Base-by-base conservation (phyloP, 2,797 vertebrate genomes). In the Argyrosomus regius region DNA sequence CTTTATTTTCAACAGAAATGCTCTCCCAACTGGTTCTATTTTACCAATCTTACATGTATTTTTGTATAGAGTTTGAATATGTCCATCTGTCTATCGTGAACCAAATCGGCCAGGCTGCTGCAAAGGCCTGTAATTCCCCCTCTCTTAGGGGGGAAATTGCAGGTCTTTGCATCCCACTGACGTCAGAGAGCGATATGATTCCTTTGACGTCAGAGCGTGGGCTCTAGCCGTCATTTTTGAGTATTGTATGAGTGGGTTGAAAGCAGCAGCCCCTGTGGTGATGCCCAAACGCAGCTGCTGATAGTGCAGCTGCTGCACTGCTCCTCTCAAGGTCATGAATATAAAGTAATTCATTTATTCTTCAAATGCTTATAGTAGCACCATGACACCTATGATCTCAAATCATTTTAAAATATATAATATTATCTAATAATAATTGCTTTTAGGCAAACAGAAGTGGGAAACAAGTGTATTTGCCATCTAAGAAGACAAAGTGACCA, bases 181-280 rank as follows among this genome's bases (percentile, higher is more conserved):
- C 88, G 91, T 93, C 90, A 87, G 74, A 87, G 69, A 78, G 61
- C 39, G 76, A 79, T 78, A 77, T 61, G 84, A 84, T 64, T 60
- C 78, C 61, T 82, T 87, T 92, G 89, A 93, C 88, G 91, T 94
- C 88, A 90, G 84, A 80, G 79, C 41, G 61, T 72, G 79, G 65
- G 87, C 88, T 84, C 86, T 63, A 80, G 81, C 78, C 72, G 64
- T 93, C 89, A 88, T 78, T 82, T 88, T 75, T 31, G 61, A 63
- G 84, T 35, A 73, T 83, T 74, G 76, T 88, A 41, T 80, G 85
- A 77, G 78, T 65, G 74, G 71, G 78, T 49, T 82, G 76, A 91
- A 82, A 89, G 81, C 83, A 78, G 82, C 81, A 83, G 64, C 78
- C 75, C 89, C 92, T 43, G 78, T 68, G 80, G 87, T 83, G n/a